A percentile compares a stretch with the other conserved stretches of the same genome.
Evolutionary conservation across 2,113 vertebrate species (phyloP).

Genomic region (Athene noctua): DNA sequence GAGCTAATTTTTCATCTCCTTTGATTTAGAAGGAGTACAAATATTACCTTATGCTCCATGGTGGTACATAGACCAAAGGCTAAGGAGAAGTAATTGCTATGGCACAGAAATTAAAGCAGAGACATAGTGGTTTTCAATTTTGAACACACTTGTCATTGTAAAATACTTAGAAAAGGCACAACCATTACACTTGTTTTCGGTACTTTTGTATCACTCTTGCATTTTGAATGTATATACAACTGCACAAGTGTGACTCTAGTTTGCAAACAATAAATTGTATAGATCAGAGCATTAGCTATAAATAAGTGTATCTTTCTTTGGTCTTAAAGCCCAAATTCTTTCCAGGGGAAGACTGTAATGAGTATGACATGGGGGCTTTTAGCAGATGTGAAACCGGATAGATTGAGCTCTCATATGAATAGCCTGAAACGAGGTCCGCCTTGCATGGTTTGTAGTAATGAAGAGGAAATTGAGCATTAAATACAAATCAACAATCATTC

Average conservation of each 20-base stretch:
- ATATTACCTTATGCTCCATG: not conserved
- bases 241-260: not conserved
- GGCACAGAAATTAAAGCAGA: not conserved
- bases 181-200: not conserved
- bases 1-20: not conserved
- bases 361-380: constrained; percentile 65
- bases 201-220: not conserved
- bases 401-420: constrained; percentile 66
- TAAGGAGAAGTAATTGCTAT: not conserved
- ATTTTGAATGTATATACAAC: not conserved
- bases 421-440: constrained; percentile 53
- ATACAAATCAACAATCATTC: constrained; percentile 78
- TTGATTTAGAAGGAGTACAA: not conserved
- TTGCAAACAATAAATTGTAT: not conserved
- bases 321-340: constrained; percentile 43
- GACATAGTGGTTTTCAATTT: not conserved
- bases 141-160: not conserved
- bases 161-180: not conserved
- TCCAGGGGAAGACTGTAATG: constrained; percentile 61
- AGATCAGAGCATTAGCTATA: not conserved
- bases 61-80: not conserved
- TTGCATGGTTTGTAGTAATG: constrained; percentile 69
- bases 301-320: not conserved
- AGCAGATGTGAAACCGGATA: constrained; percentile 70
- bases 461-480: constrained; percentile 79